A percentile compares a stretch with the other conserved stretches of the same genome.
These are phyloP conservation scores for Plebejus melissa DNA, from an alignment of 2,888 invertebrate species.

Conservation along the genomic window DNA sequence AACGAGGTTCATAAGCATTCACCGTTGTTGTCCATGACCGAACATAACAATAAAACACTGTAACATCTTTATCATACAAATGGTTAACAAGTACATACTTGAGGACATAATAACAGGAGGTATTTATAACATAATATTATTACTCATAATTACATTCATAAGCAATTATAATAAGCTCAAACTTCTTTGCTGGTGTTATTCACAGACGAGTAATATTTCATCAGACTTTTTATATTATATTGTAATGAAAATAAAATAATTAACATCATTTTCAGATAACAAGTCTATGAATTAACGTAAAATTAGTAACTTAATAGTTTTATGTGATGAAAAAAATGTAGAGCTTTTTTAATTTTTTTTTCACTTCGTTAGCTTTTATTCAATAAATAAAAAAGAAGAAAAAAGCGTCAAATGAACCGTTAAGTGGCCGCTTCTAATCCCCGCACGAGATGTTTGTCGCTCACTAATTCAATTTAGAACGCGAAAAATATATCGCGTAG, in stretches of 20 bases:
- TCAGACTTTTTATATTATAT: too few relatives aligned
- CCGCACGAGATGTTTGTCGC: conserved; percentile 58
- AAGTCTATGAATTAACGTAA: not conserved
- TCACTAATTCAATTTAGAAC: conserved; percentile 65
- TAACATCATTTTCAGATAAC: not conserved
- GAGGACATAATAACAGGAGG: not conserved
- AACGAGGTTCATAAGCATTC: not conserved
- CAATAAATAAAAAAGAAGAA: conserved; percentile 3
- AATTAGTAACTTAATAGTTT: not conserved
- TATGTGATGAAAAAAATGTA: not conserved
- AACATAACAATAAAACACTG: not conserved
- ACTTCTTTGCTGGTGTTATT: not conserved
- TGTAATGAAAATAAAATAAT: too few relatives aligned
- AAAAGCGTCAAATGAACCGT: conserved; percentile 19
- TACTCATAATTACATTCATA: not conserved
- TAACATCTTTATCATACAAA: not conserved
- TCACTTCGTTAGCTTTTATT: not conserved
- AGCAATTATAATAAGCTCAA: not conserved
- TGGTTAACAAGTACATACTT: not conserved
- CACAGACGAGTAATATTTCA: not conserved
- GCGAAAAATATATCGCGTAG: conserved; percentile 59
- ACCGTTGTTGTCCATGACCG: not conserved
- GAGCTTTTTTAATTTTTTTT: not conserved
- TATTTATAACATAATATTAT: not conserved
- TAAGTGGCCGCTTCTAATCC: conserved; percentile 34